Conservation (phyloP, 2,113 vertebrate genomes). For the Burhinus oedicnemus region DNA sequence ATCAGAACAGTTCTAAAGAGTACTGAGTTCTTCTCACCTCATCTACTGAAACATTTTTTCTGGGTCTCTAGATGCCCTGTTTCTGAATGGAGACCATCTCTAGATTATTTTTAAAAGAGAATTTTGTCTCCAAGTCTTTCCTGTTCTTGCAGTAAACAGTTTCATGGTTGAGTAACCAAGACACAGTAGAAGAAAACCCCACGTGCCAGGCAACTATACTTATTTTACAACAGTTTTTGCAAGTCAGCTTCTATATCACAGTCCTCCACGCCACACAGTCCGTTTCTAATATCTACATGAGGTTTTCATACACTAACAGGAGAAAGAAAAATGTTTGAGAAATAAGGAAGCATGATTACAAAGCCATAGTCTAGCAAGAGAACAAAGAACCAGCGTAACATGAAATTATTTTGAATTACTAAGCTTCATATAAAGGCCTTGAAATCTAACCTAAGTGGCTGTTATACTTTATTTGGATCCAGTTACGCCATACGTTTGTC, state of each 20-base stretch:
- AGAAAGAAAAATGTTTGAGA: background rate
- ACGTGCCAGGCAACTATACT: background rate
- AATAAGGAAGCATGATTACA: background rate
- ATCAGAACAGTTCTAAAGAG: background rate
- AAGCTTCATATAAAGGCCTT: background rate
- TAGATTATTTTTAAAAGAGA: background rate
- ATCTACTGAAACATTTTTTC: background rate
- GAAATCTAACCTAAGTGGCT: background rate
- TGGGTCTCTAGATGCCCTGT: background rate
- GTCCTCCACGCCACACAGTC: background rate
- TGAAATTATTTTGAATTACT: background rate
- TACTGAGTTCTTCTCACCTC: background rate
- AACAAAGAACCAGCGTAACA: background rate
- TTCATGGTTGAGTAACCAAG: background rate
- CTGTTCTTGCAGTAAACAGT: background rate
- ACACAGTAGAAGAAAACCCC: background rate
- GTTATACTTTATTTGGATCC: background rate
- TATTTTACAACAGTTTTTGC: background rate
- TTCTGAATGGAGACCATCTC: background rate
- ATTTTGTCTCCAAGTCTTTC: background rate
- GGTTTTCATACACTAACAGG: background rate
- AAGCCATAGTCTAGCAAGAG: background rate
- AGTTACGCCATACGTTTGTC: background rate
- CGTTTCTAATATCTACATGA: background rate
- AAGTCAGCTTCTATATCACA: background rate